Percentiles rank a stretch among this genome's conserved stretches.
Conservation (phyloP, 2,797 vertebrate species). For the Euphonia xanthogaster region DNA sequence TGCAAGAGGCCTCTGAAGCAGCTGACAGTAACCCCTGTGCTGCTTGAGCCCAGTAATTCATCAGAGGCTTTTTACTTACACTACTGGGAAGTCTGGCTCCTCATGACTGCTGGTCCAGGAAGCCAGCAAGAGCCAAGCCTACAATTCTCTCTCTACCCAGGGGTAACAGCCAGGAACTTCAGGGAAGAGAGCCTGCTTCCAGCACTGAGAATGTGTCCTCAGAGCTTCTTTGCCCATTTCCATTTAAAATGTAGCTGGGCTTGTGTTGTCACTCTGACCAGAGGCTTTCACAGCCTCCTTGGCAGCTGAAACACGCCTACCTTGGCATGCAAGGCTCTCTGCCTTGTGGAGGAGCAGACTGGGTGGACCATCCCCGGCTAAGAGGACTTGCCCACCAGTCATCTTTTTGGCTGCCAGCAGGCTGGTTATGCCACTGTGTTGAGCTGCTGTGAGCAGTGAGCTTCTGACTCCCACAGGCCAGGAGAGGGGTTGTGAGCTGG, state of each 20-base stretch:
- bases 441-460: not conserved
- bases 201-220: not conserved
- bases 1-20: not conserved
- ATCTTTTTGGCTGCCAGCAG: not conserved
- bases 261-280: not conserved
- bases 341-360: not conserved
- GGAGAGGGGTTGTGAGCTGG: not conserved
- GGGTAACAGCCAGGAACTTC: not conserved
- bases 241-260: not conserved
- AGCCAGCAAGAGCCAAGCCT: not conserved
- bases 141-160: not conserved
- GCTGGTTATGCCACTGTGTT: not conserved
- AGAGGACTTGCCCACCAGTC: not conserved
- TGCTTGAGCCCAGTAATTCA: not conserved
- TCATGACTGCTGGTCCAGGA: not conserved
- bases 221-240: not conserved
- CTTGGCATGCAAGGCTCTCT: fast-evolving
- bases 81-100: not conserved
- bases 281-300: not conserved
- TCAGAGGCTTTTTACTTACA: not conserved
- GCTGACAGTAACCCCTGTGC: not conserved
- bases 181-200: not conserved
- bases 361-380: not conserved
- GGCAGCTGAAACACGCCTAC: not conserved
- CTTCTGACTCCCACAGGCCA: not conserved